Percentiles rank a stretch among this genome's conserved stretches.
These are phyloP conservation scores for Struthidea cinerea DNA, from an alignment of 2,113 vertebrate genomes.

Conservation along the genomic window DNA sequence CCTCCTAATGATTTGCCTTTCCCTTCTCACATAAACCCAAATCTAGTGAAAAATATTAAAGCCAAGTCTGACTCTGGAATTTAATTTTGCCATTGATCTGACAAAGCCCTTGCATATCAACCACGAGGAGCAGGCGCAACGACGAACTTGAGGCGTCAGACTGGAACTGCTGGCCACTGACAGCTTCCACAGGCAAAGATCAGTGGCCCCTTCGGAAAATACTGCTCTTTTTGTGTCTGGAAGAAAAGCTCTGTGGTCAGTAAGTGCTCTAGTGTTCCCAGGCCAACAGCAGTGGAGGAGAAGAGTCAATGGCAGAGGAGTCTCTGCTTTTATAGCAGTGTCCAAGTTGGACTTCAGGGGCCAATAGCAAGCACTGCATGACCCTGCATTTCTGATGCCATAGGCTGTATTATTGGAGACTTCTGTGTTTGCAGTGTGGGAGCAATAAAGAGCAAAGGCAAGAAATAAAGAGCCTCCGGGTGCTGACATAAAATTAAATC, in stretches of 20 bases:
- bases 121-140: rapidly evolving
- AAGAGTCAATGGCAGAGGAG: slow-evolving; percentile 34
- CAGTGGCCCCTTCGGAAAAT: background rate
- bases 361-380: slow-evolving; percentile 19
- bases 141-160: background rate
- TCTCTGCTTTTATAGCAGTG: slow-evolving; percentile 15
- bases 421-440: slow-evolving; percentile 27
- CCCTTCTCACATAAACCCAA: background rate
- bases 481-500: slow-evolving; percentile 61
- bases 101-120: background rate
- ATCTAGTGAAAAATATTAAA: background rate
- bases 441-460: slow-evolving; percentile 60
- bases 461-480: slow-evolving; percentile 62
- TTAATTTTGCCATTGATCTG: background rate
- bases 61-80: background rate
- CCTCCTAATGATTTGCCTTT: background rate
- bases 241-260: background rate
- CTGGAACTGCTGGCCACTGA: background rate
- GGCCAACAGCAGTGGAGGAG: background rate
- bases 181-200: background rate
- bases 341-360: slow-evolving; percentile 46
- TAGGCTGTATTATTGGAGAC: slow-evolving; percentile 28
- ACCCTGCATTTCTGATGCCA: slow-evolving; percentile 45
- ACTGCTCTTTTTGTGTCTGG: background rate
- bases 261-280: background rate